A percentile compares a stretch with the other conserved stretches of the same genome.
phyloP scores from a whole-genome alignment of 2,113 vertebrate species.

The Fulica atra region DNA sequence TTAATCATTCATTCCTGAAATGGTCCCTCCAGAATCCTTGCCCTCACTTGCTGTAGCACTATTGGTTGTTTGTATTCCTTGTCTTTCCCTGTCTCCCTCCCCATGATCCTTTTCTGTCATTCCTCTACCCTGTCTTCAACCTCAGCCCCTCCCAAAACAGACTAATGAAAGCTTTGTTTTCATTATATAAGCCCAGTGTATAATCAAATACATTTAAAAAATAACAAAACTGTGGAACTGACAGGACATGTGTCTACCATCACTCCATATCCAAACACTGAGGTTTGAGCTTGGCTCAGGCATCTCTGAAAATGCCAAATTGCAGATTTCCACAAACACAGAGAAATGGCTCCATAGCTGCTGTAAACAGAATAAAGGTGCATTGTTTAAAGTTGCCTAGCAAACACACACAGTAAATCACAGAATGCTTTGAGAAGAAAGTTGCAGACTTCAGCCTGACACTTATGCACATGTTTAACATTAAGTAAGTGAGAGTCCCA shows the following conservation, averaged over 20 bases:
- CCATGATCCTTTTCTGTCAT: background rate
- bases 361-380: constrained; percentile 56
- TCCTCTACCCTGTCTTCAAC: background rate
- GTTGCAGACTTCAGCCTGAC: background rate
- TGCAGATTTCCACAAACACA: constrained; percentile 4
- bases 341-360: background rate
- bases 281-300: constrained; percentile 41
- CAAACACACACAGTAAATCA: background rate
- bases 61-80: background rate
- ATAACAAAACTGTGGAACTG: constrained; percentile 31
- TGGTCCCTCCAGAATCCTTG: background rate
- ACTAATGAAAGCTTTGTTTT: constrained; percentile 34
- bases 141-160: background rate
- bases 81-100: background rate
- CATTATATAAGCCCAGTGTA: background rate
- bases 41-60: background rate
- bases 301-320: constrained; percentile 27
- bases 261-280: constrained; percentile 62
- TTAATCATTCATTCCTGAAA: background rate
- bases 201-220: constrained; percentile 49
- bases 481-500: background rate
- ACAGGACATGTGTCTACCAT: constrained; percentile 56
- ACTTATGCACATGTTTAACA: background rate
- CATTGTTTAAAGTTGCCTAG: constrained; percentile 19
- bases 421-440: background rate